Evolutionary conservation across 2,888 invertebrate species (phyloP), one percentile per base, ranked within the genome.

Genomic region (Chydorus sphaericus): DNA sequence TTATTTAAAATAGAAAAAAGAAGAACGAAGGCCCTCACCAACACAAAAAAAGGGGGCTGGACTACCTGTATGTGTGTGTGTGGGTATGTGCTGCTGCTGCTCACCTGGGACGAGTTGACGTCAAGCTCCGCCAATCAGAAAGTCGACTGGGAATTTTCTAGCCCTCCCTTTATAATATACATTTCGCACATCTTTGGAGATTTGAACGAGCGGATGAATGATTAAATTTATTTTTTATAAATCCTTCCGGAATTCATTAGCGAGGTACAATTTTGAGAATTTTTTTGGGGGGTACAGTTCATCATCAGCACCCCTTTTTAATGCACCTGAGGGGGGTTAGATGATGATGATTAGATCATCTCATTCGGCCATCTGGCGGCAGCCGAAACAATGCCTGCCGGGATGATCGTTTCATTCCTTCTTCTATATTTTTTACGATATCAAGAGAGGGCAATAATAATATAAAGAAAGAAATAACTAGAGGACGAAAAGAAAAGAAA

Each of bases 291-390:
- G n/a, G n/a, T n/a, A n/a, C n/a, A n/a, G n/a, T n/a, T n/a, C 26
- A 44, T 44, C 23, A 26, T 28, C 44, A 28, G 44, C 44, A 23
- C 44, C 44, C 26, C 10, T 44, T 10, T 26, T 18, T 14, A 33
- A 33, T 14, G 14, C 33, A 33, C 14, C 14, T 33, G 8, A 8
- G 33, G 8, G 14, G 8, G 33, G 33, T 14, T n/a, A n/a, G n/a
- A n/a, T 38, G 14, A 11, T 44, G 23, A 26, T 44, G 44, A 44
- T 44, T 23, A 44, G 44, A 44, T 44, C 44, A 44, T 44, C 44
- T 44, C 1, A 28, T 3, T 16, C 23, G 28, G 44, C 44, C 44
- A 44, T 44, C 44, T 44, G 44, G 44, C 28, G 44, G 44, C 44
- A 28, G 26, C 28, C 44, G n/a, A n/a, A 2, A 18, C 14, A 38